These are phyloP conservation scores for Mandrillus leucophaeus DNA, from an alignment of 2,113 vertebrate species.

Conservation along the genomic window DNA sequence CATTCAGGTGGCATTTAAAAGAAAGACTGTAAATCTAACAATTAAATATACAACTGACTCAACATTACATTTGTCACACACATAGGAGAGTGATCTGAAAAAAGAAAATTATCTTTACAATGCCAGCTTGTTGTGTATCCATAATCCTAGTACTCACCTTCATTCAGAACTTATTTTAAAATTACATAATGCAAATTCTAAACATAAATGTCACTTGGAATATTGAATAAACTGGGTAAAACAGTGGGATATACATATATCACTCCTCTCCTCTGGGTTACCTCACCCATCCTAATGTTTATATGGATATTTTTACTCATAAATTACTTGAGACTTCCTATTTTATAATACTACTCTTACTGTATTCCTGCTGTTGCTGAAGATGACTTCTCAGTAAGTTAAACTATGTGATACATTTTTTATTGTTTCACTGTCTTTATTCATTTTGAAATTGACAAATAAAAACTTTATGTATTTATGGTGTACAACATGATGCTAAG, in stretches of 20 bases:
- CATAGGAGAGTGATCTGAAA: not conserved
- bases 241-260: not conserved
- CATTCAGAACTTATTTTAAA: constrained; percentile 8
- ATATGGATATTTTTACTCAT: not conserved
- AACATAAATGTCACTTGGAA: not conserved
- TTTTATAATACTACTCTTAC: not conserved
- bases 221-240: not conserved
- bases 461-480: not conserved
- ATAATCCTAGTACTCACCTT: not conserved
- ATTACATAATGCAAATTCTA: constrained; percentile 10
- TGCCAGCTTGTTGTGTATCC: not conserved
- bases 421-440: not conserved
- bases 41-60: not conserved
- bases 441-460: not conserved
- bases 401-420: not conserved
- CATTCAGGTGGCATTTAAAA: not conserved
- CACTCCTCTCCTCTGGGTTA: not conserved
- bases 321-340: not conserved
- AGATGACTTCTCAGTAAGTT: not conserved
- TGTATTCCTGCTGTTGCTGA: not conserved
- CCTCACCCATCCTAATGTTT: not conserved
- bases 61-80: not conserved
- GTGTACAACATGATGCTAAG: not conserved
- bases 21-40: not conserved
- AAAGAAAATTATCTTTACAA: not conserved